These are phyloP conservation scores for Hypsibius dujardini DNA, from an alignment of 1,140 invertebrate genomes.

Conservation along the genomic window DNA sequence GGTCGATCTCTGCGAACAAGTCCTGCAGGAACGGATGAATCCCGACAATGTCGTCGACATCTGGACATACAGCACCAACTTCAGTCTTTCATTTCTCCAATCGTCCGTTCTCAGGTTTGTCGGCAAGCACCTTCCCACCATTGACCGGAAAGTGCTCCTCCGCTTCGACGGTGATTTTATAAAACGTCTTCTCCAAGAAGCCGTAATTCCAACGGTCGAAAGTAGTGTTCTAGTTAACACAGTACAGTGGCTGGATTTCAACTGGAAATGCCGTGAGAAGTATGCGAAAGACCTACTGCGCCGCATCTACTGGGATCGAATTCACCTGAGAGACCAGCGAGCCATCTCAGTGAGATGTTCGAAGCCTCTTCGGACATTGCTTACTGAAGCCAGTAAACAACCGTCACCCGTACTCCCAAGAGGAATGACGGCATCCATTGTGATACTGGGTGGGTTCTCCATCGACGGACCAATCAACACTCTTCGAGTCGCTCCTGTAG, in stretches of 20 bases:
- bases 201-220: not conserved
- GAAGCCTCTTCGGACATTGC: not conserved
- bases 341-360: not conserved
- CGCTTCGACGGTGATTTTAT: conserved; percentile 11
- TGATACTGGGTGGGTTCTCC: not conserved
- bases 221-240: not conserved
- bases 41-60: not conserved
- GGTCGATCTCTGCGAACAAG: not conserved
- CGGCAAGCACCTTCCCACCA: not conserved
- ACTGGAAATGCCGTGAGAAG: not conserved
- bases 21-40: not conserved
- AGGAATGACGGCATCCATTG: not conserved
- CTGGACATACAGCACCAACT: not conserved
- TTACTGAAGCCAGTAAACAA: not conserved
- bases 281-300: not conserved
- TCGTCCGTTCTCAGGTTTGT: not conserved
- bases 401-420: not conserved
- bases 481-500: not conserved
- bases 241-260: conserved; percentile 9
- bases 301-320: conserved; percentile 14
- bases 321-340: not conserved
- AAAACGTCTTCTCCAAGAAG: not conserved
- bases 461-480: not conserved
- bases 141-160: conserved; percentile 6
- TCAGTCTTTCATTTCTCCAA: not conserved